Conservation (phyloP, 2,797 vertebrate species). For the Peromyscus melanophrys region DNA sequence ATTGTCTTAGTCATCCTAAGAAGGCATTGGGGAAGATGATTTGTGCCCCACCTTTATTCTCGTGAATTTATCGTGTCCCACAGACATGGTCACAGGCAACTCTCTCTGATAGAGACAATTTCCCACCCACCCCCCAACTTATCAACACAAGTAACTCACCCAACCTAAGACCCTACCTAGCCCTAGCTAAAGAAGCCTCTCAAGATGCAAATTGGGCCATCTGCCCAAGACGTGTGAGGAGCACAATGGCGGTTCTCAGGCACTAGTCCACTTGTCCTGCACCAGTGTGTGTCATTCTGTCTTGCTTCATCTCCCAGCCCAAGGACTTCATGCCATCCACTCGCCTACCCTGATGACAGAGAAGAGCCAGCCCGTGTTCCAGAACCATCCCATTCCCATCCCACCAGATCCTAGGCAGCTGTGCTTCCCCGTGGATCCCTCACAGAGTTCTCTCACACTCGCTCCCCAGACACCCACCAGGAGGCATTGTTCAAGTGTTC, state of each 20-base stretch:
- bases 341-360: neutral
- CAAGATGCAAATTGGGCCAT: neutral
- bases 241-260: neutral
- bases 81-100: neutral
- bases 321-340: neutral
- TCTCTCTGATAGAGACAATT: neutral
- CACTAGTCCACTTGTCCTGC: neutral
- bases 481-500: conserved; percentile 51
- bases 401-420: neutral
- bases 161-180: conserved; percentile 13
- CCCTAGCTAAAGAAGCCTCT: neutral
- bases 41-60: neutral
- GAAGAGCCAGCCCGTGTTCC: neutral
- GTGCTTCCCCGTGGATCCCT: neutral
- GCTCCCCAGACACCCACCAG: neutral
- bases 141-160: neutral
- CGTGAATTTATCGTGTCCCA: neutral
- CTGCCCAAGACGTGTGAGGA: neutral
- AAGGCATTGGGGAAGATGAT: neutral
- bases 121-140: neutral
- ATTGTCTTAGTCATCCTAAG: neutral
- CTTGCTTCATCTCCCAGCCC: neutral
- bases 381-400: neutral
- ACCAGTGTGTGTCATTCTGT: neutral
- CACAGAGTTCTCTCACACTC: neutral